Conservation (phyloP, 2,888 invertebrate species). For the Drosophila melanosoma region DNA sequence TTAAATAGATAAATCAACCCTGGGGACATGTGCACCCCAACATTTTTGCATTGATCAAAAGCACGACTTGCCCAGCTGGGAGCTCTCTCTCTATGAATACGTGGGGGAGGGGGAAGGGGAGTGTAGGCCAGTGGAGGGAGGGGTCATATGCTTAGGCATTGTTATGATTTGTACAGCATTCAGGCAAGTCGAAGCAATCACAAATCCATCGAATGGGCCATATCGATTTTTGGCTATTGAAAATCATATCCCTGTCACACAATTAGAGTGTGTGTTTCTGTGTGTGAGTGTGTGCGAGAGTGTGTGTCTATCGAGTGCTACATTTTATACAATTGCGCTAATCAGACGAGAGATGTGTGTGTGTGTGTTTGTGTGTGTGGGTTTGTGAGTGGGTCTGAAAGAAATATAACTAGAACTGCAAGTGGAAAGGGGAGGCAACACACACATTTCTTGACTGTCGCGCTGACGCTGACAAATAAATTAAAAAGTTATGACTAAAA, state of each 20-base stretch:
- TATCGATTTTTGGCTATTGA: constrained; percentile 69
- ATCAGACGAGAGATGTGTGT: constrained; percentile 46
- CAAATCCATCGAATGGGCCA: constrained; percentile 44
- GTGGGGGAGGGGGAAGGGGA: background rate
- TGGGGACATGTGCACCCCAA: constrained; percentile 72
- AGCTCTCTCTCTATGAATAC: background rate
- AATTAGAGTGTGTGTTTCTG: constrained; percentile 38
- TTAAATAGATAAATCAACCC: constrained; percentile 83
- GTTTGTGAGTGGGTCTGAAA: background rate
- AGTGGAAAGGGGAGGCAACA: constrained; percentile 22
- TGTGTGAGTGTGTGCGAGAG: background rate
- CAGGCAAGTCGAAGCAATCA: constrained; percentile 22
- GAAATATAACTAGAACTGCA: constrained; percentile 4
- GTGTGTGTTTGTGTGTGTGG: constrained; percentile 1
- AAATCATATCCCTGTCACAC: constrained; percentile 55
- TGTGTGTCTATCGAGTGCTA: constrained; percentile 19
- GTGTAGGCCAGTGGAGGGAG: background rate
- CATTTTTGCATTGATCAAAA: constrained; percentile 77
- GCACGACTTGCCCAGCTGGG: constrained; percentile 27
- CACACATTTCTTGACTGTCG: constrained; percentile 29
- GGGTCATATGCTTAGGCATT: constrained; percentile 50
- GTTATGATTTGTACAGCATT: constrained; percentile 61
- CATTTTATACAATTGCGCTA: constrained; percentile 71
- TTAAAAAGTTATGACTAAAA: constrained; percentile 78
- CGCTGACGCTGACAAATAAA: constrained; percentile 73